These are phyloP conservation scores for Berghia stephanieae DNA, from an alignment of 1,140 invertebrate genomes.

Conservation along the genomic window DNA sequence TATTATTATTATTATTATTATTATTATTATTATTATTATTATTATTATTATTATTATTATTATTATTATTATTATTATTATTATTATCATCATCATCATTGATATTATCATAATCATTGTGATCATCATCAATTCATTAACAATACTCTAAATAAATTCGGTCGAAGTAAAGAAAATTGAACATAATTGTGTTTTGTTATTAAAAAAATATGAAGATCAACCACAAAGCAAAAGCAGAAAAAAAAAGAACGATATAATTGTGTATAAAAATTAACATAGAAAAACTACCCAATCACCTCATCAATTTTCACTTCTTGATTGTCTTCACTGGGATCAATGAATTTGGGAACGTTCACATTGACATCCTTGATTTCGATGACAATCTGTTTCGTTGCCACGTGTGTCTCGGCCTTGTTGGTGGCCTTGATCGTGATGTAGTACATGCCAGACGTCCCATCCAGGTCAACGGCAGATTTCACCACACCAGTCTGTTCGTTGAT, in stretches of 20 bases:
- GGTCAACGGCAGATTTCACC: neutral
- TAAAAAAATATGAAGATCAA: too few species aligned
- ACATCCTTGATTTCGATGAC: slow-evolving; percentile 46
- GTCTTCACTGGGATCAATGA: slow-evolving; percentile 37
- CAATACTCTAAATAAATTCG: too few species aligned
- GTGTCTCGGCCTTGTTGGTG: slow-evolving; percentile 38
- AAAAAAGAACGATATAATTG: neutral
- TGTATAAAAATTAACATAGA: neutral
- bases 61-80: too few species aligned
- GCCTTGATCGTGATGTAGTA: slow-evolving; percentile 49
- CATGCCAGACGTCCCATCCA: slow-evolving; percentile 35
- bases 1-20: too few species aligned
- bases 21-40: too few species aligned
- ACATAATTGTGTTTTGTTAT: too few species aligned
- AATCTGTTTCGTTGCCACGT: slow-evolving; percentile 28
- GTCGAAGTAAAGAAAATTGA: too few species aligned
- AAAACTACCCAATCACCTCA: slow-evolving; percentile 34
- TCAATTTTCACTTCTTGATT: slow-evolving; percentile 33
- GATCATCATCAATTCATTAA: too few species aligned
- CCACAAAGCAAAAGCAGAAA: neutral
- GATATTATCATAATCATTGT: too few species aligned
- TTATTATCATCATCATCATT: too few species aligned
- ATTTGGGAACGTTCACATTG: slow-evolving; percentile 47
- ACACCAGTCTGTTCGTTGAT: slow-evolving; percentile 40
- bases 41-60: too few species aligned